Evolutionary conservation across 2,888 invertebrate species (phyloP).

Genomic region (Chalcosyrphus nemorum): DNA sequence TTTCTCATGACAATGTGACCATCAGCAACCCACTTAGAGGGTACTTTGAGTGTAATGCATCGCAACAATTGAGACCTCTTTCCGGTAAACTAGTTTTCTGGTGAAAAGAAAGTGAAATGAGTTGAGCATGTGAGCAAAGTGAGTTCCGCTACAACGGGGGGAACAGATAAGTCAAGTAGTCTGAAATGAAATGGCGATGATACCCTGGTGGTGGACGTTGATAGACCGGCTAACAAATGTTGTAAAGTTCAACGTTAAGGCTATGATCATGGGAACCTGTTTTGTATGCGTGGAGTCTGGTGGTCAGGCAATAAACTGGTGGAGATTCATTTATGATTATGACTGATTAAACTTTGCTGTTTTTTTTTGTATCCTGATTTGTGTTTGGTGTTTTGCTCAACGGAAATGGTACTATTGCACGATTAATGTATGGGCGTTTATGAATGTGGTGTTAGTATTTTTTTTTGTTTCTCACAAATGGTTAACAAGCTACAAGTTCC

Average conservation of each 20-base stretch:
- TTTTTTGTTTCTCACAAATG: no score
- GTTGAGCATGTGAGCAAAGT: not conserved
- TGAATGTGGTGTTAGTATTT: no score
- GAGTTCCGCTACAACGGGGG: slow-evolving; percentile 50
- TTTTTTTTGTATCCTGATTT: not conserved
- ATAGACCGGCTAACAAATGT: slow-evolving; percentile 33
- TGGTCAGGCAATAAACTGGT: not conserved
- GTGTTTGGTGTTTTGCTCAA: no score
- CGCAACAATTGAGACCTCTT: slow-evolving; percentile 14
- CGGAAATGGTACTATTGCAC: no score
- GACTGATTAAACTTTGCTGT: not conserved
- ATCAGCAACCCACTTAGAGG: slow-evolving; percentile 61
- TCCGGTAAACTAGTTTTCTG: slow-evolving; percentile 62
- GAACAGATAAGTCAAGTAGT: slow-evolving; percentile 30
- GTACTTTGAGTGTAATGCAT: slow-evolving; percentile 9
- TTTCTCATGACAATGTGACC: slow-evolving; percentile 16
- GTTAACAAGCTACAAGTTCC: no score
- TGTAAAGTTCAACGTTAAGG: slow-evolving; percentile 59
- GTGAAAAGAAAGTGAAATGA: slow-evolving; percentile 53
- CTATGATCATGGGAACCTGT: slow-evolving; percentile 15
- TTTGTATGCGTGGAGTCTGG: not conserved
- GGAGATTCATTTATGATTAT: not conserved
- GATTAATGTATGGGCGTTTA: no score
- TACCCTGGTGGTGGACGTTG: slow-evolving; percentile 13
- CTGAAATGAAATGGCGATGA: slow-evolving; percentile 13